A percentile compares a stretch with the other conserved stretches of the same genome.
These are phyloP conservation scores for Agrotis ipsilon DNA, from an alignment of 2,888 invertebrate genomes.

Conservation along the genomic window DNA sequence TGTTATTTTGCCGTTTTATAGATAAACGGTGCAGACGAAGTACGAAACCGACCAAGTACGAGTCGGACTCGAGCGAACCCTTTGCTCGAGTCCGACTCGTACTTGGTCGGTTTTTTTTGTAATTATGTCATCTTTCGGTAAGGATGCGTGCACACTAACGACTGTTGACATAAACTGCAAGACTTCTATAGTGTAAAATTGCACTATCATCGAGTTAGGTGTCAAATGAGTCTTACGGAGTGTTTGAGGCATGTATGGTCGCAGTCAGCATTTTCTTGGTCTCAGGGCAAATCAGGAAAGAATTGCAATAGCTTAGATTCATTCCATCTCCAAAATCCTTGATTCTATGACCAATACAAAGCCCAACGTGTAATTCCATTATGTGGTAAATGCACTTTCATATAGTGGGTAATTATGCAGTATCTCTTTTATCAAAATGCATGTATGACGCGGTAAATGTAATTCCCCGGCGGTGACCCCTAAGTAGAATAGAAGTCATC, in stretches of 20 bases:
- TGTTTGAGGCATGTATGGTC: not conserved
- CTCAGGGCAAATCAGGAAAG: not conserved
- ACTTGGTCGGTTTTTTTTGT: conserved; percentile 3
- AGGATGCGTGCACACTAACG: not conserved
- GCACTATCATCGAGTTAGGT: not conserved
- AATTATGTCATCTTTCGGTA: conserved; percentile 5
- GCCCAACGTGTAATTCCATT: no score
- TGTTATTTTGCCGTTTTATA: no score
- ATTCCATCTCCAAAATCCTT: no score
- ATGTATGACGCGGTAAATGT: conserved; percentile 7
- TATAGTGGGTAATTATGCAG: no score
- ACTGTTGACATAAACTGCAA: not conserved
- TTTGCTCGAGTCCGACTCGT: no score
- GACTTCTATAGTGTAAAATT: not conserved
- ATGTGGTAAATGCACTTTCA: no score
- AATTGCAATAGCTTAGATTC: not conserved
- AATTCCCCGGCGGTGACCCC: conserved; percentile 17
- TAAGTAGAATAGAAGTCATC: conserved; percentile 1
- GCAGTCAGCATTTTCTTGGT: not conserved
- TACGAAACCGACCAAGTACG: no score
- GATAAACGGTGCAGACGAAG: no score
- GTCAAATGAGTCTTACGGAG: not conserved
- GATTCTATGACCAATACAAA: no score
- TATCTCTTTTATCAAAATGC: conserved; percentile 12
- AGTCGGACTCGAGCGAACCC: no score